A percentile compares a stretch with the other conserved stretches of the same genome.
phyloP scores from a whole-genome alignment of 2,888 invertebrate genomes.

The Seira sanloemensis region DNA sequence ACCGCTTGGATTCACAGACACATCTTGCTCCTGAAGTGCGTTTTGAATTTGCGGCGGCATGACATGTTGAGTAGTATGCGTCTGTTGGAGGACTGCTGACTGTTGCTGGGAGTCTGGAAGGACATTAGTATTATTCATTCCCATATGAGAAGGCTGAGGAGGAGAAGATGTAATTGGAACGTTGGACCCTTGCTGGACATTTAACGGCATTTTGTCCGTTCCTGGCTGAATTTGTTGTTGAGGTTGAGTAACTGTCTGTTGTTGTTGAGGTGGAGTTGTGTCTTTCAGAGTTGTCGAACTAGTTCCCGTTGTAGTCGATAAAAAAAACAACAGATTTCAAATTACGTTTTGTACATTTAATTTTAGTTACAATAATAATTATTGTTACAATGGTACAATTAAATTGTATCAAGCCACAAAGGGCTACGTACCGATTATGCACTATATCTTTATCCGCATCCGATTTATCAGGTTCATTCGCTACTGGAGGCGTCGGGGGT shows the following conservation, averaged over 20 bases:
- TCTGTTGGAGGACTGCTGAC: constrained; percentile 33
- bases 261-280: constrained; percentile 54
- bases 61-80: constrained; percentile 39
- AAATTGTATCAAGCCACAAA: background rate
- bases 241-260: constrained; percentile 57
- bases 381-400: no score
- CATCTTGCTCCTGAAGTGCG: constrained; percentile 29
- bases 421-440: constrained; percentile 62
- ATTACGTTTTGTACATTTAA: no score
- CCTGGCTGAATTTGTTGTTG: constrained; percentile 27
- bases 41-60: constrained; percentile 46
- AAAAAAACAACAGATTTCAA: background rate
- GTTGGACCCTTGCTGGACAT: constrained; percentile 55
- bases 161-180: constrained; percentile 53
- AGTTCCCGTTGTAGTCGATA: constrained; percentile 54
- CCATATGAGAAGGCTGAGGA: constrained; percentile 45
- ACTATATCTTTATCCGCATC: constrained; percentile 68
- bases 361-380: no score
- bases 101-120: constrained; percentile 54
- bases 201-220: constrained; percentile 32
- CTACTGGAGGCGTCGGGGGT: constrained; percentile 40
- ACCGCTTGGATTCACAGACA: constrained; percentile 33
- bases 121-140: constrained; percentile 36
- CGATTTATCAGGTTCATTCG: constrained; percentile 63
- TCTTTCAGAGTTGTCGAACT: constrained; percentile 52